Evolutionary conservation across 2,113 vertebrate genomes (phyloP).

Genomic region (Hippocampus guttulatus): DNA sequence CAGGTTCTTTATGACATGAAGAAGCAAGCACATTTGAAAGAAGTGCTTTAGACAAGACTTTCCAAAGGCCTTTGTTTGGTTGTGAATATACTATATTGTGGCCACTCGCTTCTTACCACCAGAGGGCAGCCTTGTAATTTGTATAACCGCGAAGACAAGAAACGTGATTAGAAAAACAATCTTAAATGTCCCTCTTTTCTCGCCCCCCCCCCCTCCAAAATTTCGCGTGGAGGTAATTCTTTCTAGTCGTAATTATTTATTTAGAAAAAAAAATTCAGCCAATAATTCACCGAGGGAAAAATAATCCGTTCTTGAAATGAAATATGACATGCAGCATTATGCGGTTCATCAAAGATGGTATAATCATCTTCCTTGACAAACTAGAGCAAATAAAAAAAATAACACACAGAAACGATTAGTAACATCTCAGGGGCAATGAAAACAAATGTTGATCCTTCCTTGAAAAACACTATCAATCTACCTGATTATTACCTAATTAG

Average conservation of each 20-base stretch:
- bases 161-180: background rate
- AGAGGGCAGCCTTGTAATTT: constrained; percentile 64
- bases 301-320: background rate
- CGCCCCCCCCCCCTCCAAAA: background rate
- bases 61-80: background rate
- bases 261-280: too few species aligned
- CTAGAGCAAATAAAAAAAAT: background rate
- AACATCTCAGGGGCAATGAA: background rate
- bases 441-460: background rate
- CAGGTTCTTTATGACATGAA: background rate
- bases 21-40: background rate
- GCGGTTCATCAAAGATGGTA: background rate
- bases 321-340: background rate
- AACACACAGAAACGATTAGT: background rate
- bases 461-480: background rate
- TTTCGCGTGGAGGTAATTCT: background rate
- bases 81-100: background rate
- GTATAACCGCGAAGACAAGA: background rate
- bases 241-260: background rate
- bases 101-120: constrained; percentile 8
- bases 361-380: background rate
- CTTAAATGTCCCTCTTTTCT: background rate
- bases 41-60: background rate
- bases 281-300: background rate
- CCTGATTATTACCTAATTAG: background rate